Percentiles rank a stretch among this genome's conserved stretches.
Evolutionary conservation across 2,113 vertebrate species (phyloP).

Genomic region (Cisticola juncidis): DNA sequence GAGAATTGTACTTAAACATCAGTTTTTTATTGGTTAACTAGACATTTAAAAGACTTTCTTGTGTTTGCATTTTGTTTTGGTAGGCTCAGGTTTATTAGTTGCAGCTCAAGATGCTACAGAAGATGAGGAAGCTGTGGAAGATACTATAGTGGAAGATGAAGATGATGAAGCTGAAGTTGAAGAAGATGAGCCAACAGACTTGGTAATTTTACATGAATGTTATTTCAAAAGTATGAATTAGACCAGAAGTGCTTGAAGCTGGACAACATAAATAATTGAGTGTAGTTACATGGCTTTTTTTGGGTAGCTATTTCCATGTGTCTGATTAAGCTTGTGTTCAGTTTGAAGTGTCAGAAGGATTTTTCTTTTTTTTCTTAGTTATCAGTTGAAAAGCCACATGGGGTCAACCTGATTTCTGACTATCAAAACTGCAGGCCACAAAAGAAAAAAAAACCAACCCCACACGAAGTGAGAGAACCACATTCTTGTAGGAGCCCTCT

Average conservation of each 20-base stretch:
- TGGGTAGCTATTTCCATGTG: not conserved
- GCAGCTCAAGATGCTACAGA: constrained; percentile 91
- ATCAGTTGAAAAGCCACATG: not conserved
- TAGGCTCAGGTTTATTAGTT: constrained; percentile 69
- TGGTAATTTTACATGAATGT: constrained; percentile 78
- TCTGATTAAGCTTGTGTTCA: not conserved
- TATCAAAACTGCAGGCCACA: not conserved
- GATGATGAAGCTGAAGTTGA: constrained; percentile 97
- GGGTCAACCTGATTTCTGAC: not conserved
- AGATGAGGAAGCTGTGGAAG: constrained; percentile 92
- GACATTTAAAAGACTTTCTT: not conserved
- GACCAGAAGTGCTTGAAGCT: not conserved
- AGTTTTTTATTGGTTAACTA: not conserved
- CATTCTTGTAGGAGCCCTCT: not conserved
- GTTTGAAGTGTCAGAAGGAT: not conserved
- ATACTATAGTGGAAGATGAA: constrained; percentile 91
- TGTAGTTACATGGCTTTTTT: not conserved
- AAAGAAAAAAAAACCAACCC: not conserved
- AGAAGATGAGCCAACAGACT: constrained; percentile 92
- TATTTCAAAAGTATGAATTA: not conserved
- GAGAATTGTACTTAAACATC: not conserved
- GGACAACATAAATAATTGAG: not conserved
- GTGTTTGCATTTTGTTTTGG: not conserved
- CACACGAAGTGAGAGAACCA: not conserved
- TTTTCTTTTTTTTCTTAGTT: not conserved